Conservation (phyloP, 1,140 invertebrate species). For the Matsumurasca onukii region DNA sequence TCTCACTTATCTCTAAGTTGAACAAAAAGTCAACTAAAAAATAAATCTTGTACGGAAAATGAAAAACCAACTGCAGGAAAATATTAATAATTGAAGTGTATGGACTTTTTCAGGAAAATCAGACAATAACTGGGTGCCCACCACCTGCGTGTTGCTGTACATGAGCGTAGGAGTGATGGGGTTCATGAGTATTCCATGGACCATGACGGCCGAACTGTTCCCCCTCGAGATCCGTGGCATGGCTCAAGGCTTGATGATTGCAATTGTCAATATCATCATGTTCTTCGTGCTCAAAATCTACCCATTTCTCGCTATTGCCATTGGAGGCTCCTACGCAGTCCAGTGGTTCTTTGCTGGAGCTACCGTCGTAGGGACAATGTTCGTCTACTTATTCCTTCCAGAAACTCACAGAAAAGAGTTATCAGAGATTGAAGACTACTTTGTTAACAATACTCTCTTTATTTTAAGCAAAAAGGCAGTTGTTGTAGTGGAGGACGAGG, state of each 20-base stretch:
- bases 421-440: constrained; percentile 66
- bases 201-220: constrained; percentile 61
- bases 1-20: too few relatives aligned
- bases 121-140: constrained; percentile 43
- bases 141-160: constrained; percentile 53
- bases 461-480: constrained; percentile 21
- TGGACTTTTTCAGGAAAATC: not conserved
- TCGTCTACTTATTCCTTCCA: constrained; percentile 63
- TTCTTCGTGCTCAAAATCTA: constrained; percentile 55
- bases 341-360: constrained; percentile 70
- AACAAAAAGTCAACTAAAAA: too few relatives aligned
- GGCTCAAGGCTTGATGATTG: constrained; percentile 53
- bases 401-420: constrained; percentile 71
- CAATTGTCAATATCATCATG: constrained; percentile 56
- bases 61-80: too few relatives aligned
- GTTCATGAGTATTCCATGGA: constrained; percentile 59
- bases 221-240: constrained; percentile 59
- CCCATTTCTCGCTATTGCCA: constrained; percentile 46
- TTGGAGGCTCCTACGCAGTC: constrained; percentile 57
- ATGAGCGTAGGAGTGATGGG: constrained; percentile 59
- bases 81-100: too few relatives aligned
- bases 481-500: not conserved
- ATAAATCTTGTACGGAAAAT: too few relatives aligned
- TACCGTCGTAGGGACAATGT: constrained; percentile 56
- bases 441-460: constrained; percentile 48